Conservation (phyloP, 2,888 invertebrate species). For the Mythimna pallens region DNA sequence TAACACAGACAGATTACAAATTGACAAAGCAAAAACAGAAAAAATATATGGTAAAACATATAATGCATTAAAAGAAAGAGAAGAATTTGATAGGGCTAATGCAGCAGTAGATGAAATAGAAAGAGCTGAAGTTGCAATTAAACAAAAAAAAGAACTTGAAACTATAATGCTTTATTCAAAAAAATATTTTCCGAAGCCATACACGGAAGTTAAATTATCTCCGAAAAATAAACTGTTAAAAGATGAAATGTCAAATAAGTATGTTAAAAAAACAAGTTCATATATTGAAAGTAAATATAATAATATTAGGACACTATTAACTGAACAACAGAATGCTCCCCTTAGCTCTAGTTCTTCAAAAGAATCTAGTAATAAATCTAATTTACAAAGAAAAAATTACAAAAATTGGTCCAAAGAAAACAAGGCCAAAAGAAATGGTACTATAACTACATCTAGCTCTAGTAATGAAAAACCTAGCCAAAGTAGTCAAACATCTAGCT, state of each 20-base stretch:
- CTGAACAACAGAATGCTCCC: slow-evolving; percentile 13
- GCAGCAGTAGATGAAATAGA: background rate
- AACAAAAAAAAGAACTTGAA: slow-evolving; percentile 23
- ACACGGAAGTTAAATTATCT: background rate
- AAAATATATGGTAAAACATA: background rate
- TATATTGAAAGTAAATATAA: background rate
- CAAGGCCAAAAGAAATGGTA: background rate
- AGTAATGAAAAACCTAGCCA: background rate
- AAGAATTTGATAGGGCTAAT: background rate
- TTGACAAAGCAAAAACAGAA: background rate
- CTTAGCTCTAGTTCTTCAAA: background rate
- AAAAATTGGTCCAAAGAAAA: background rate
- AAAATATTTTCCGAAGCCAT: background rate
- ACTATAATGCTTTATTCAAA: slow-evolving; percentile 48
- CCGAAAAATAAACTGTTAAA: background rate
- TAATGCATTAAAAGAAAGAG: slow-evolving; percentile 14
- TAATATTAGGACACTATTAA: background rate
- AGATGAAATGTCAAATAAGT: slow-evolving; percentile 1
- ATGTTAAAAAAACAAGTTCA: slow-evolving; percentile 1
- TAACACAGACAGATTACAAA: slow-evolving; percentile 6
- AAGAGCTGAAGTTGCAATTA: background rate
- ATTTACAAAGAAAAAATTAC: background rate
- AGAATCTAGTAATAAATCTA: slow-evolving; percentile 2
- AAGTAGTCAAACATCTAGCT: slow-evolving; percentile 1
- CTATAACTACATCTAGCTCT: slow-evolving; percentile 7